Percentiles rank a stretch among this genome's conserved stretches.
phyloP scores from a whole-genome alignment of 2,888 invertebrate species.

The Pterostichus madidus region DNA sequence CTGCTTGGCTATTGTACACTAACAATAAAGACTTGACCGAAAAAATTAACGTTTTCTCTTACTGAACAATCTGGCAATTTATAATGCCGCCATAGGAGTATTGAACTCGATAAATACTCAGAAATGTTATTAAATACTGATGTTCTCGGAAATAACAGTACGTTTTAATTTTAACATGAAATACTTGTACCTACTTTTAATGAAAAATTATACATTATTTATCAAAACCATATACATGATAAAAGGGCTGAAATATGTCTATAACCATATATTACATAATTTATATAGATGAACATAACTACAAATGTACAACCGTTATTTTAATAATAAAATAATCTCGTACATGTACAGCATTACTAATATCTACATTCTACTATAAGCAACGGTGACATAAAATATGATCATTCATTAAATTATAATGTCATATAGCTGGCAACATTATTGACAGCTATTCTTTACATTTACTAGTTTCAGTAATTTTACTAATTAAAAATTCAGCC shows the following conservation, averaged over 20 bases:
- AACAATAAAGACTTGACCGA: constrained; percentile 25
- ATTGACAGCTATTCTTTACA: too few species aligned
- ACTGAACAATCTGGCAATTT: not conserved
- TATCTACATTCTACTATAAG: not conserved
- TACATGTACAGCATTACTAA: not conserved
- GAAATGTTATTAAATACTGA: not conserved
- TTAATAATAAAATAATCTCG: constrained; percentile 1
- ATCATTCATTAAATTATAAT: constrained; percentile 24
- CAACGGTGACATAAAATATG: constrained; percentile 20
- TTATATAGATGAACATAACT: constrained; percentile 11
- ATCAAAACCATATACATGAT: not conserved
- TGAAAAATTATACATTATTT: too few species aligned
- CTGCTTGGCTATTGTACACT: constrained; percentile 12
- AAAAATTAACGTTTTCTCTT: constrained; percentile 14
- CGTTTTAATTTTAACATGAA: not conserved
- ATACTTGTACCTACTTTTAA: too few species aligned
- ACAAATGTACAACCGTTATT: constrained; percentile 33
- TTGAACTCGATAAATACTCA: not conserved
- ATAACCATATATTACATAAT: not conserved
- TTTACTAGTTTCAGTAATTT: too few species aligned
- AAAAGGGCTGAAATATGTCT: not conserved
- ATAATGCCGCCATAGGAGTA: not conserved
- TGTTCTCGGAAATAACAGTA: not conserved
- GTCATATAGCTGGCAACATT: not conserved
- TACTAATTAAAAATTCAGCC: too few species aligned